Evolutionary conservation across 2,797 vertebrate genomes (phyloP), one percentile per base, ranked within the genome.

Genomic region (Salarias fasciatus): DNA sequence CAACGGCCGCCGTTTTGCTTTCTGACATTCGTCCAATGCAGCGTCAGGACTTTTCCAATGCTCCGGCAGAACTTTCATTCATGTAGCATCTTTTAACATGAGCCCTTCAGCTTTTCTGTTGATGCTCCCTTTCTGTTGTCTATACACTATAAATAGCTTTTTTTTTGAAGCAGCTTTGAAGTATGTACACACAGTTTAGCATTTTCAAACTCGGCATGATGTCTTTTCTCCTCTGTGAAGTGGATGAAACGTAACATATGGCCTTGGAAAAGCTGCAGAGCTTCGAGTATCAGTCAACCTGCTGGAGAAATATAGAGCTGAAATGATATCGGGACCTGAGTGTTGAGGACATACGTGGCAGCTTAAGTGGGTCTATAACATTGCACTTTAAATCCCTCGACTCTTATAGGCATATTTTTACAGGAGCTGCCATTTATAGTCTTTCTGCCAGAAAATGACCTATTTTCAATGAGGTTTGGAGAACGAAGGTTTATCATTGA

Each of bases 361-460:
- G 35, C 29, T 60, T 64, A 76, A 83, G 43, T 72, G 68, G 53
- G 49, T 72, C 75, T 77, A 59, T 75, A 79, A 69, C 52, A 58
- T 40, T 41, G 42, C 29, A 51, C 72, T 80, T 77, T 54, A 82
- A 83, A 74, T 64, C 61, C 70, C 51, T 18, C 41, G 59, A 57
- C 62, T 75, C 70, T 83, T 83, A 74, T 53, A 55, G 63, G 40
- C 47, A 57, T 44, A 56, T 75, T 76, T 77, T 80, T 53, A 77
- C 61, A 65, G 61, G 47, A 68, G 28, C 70, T 72, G 65, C 64
- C 77, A 73, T 86, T 86, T 85, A 80, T 77, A 82, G 72, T 75
- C 53, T 43, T 48, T 63, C 61, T 63, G 53, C 48, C 45, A 14
- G 61, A 74, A 81, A 79, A 77, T 84, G 63, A 79, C 73, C 73